Evolutionary conservation across 1,140 invertebrate genomes (phyloP), one percentile per base, ranked within the genome.

Genomic region (Helicoverpa zea): DNA sequence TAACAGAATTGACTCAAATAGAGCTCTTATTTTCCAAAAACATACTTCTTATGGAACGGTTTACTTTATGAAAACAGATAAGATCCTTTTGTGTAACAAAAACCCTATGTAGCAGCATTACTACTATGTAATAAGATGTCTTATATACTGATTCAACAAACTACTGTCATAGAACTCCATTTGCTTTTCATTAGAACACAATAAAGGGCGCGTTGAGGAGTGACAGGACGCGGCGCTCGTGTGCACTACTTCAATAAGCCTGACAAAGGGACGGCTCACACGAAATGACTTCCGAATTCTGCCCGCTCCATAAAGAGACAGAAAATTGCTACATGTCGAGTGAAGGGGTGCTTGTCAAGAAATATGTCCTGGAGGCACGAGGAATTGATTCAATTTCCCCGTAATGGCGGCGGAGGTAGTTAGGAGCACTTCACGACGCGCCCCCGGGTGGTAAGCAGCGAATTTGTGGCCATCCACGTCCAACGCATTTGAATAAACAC

Each of bases 381-480:
- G 49, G 68, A 72, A 72, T 72, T 54, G 49, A 72, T 72, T 72
- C 68, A 72, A 72, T 72, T 72, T 14, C 43, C 68, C 13, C 3
- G 68, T 72, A 72, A 72, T 72, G 68, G 68, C 68, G 68, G 68
- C 68, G 49, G 49, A 72, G 68, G 68, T 54, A 54, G 68, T 72
- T 72, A 30, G 68, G 49, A 30, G 47, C 49, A 70, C 68, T 64
- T 64, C 63, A 64, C 63, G 35, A 64, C 35, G 30, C 61, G 49
- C 23, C 49, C 13, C 2, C 3, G 49, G 16, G 49, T 72, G 47
- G 68, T 72, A 72, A 72, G 68, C 68, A 72, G 68, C 3, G 49
- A 72, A 52, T 72, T 68, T 72, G 68, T 72, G 68, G 49, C 66
- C 13, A 35, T 47, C 18, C 47, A 29, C 66, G 16, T 18, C 5